Conservation (phyloP, 92 coral and sea anemone genomes). For the Parazoanthus swiftii region DNA sequence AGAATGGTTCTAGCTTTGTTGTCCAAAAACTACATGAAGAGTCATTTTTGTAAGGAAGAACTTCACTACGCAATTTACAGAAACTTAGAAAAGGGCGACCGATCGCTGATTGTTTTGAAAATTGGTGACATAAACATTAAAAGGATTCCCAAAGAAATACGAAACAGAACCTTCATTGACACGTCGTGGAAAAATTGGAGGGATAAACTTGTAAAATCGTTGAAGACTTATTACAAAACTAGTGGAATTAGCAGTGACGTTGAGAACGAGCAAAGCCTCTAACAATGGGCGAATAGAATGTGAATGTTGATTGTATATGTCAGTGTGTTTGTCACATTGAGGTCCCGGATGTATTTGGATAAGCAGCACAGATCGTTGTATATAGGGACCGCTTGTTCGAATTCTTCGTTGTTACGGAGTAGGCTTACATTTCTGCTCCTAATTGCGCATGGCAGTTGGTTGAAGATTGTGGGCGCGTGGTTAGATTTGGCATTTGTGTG, state of each 20-base stretch:
- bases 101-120: conserved; percentile 31
- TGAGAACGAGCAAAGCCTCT: not conserved
- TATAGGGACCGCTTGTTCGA: no score
- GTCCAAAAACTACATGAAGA: conserved; percentile 39
- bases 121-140: conserved; percentile 12
- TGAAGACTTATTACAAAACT: not conserved
- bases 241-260: not conserved
- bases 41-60: conserved; percentile 25
- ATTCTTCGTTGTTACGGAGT: no score
- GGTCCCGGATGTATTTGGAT: no score
- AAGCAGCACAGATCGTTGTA: no score
- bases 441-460: no score
- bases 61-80: conserved; percentile 34
- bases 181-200: conserved; percentile 30
- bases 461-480: no score
- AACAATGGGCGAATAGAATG: no score
- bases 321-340: no score
- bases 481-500: no score
- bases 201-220: conserved; percentile 20
- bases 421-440: no score
- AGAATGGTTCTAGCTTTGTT: conserved; percentile 31
- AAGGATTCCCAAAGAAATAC: conserved; percentile 32
- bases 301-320: no score
- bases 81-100: conserved; percentile 37
- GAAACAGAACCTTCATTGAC: conserved; percentile 37